Evolutionary conservation across 2,888 invertebrate genomes (phyloP).

Genomic region (Conops quadrifasciatus): DNA sequence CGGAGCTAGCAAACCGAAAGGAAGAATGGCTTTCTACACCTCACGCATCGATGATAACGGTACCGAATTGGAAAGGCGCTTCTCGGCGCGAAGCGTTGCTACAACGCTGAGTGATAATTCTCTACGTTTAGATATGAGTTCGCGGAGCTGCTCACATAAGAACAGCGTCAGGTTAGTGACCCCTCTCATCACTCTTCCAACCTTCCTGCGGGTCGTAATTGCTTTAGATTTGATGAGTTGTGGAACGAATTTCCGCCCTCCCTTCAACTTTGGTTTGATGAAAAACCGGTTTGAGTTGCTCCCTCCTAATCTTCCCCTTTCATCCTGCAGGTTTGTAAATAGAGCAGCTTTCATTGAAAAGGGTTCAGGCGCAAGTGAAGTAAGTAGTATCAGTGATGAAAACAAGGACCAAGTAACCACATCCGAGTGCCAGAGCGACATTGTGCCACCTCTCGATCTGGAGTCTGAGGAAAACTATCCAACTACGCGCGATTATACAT

Average conservation of each 20-base stretch:
- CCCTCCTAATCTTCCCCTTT: conserved; percentile 24
- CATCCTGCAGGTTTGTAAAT: conserved; percentile 47
- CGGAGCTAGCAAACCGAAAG: background rate
- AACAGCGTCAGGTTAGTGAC: conserved; percentile 41
- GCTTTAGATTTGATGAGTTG: too few relatives aligned
- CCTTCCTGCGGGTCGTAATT: too few relatives aligned
- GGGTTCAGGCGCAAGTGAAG: conserved; percentile 36
- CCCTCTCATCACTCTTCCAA: conserved; percentile 33
- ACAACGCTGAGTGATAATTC: conserved; percentile 33
- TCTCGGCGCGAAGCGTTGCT: conserved; percentile 41
- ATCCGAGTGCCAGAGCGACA: conserved; percentile 45
- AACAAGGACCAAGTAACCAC: conserved; percentile 30
- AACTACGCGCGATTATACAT: conserved; percentile 46
- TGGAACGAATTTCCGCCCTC: too few relatives aligned
- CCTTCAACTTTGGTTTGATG: too few relatives aligned
- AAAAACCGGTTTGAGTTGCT: too few relatives aligned
- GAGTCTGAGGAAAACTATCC: conserved; percentile 52
- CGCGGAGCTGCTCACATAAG: conserved; percentile 44
- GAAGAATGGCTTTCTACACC: conserved; percentile 52
- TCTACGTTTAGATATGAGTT: conserved; percentile 40
- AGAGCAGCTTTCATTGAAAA: conserved; percentile 49
- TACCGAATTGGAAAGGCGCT: conserved; percentile 46
- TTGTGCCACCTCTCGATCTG: conserved; percentile 53
- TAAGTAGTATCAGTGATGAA: conserved; percentile 34
- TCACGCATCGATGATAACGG: conserved; percentile 49